Evolutionary conservation across 2,113 vertebrate genomes (phyloP).

Genomic region (Proteles cristata): DNA sequence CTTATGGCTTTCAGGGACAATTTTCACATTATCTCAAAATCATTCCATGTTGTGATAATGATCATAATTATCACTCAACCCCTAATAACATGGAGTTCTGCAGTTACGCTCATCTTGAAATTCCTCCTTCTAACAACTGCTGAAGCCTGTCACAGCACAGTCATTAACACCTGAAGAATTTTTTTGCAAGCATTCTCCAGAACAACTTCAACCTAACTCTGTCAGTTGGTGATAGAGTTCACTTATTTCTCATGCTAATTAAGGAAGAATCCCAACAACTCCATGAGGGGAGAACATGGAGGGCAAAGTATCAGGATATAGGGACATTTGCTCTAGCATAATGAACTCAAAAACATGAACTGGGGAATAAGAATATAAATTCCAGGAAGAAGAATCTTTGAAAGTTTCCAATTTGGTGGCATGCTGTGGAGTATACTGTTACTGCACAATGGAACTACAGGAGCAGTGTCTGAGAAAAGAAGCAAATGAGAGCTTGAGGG

Average conservation of each 20-base stretch:
- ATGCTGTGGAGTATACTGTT: not conserved
- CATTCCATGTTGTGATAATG: slow-evolving; percentile 58
- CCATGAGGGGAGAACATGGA: rapidly evolving
- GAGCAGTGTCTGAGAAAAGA: not conserved
- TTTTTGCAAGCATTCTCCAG: not conserved
- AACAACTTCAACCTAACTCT: not conserved
- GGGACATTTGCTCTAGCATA: not conserved
- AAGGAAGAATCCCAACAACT: not conserved
- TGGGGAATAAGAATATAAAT: not conserved
- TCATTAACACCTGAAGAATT: not conserved
- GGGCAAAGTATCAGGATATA: not conserved
- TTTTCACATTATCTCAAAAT: slow-evolving; percentile 52
- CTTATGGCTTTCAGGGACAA: slow-evolving; percentile 13
- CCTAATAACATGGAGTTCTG: not conserved
- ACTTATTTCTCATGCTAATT: not conserved
- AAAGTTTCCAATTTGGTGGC: not conserved
- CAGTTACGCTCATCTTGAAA: slow-evolving; percentile 29
- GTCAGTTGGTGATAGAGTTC: not conserved
- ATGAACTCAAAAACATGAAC: not conserved
- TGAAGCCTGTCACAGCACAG: not conserved
- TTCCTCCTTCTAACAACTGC: not conserved
- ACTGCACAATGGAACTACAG: not conserved
- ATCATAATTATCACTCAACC: slow-evolving; percentile 42
- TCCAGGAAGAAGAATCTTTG: not conserved
- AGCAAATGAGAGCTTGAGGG: not conserved